Base-by-base conservation (phyloP, 2,797 vertebrate genomes). In the Heterohyrax brucei region DNA sequence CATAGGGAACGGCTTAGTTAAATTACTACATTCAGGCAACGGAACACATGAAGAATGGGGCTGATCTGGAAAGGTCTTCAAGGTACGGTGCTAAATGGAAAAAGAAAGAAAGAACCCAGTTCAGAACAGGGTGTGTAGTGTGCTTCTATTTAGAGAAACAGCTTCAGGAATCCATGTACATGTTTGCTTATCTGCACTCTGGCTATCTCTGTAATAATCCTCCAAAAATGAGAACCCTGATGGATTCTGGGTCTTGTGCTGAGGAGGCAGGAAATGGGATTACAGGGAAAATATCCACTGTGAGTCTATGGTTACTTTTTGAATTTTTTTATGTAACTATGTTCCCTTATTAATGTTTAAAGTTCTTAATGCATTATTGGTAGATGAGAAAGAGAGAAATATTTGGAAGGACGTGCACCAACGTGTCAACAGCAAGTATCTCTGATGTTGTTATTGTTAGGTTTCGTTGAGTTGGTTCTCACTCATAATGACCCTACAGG, bases 1-100 rank as follows among this genome's bases (percentile, higher is more conserved):
- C 12, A 61, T 64, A 30, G 89, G 56, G 19, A 48, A 16, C 79
- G 28, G 26, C 70, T 13, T 1, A 61, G 50, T 70, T 46, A 53
- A 68, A 59, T 81, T 13, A 56, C 14, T 44, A 18, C 46, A 56
- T 77, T 76, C 77, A 56, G 70, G 89, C 56, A n/a, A 76, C 3
- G 50, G 81, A 62, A 62, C 83, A 76, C 48, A 75, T 7, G 7
- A 86, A 80, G 87, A 89, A 81, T 80, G 94, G 48, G 76, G 70
- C 72, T 24, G 88, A 39, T 77, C 64, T 73, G 70, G 64, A 96
- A 87, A 64, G 70, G 56, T 90, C 90, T 50, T 75, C 87, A 56
- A 90, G 24, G 70, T 64, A 46, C 93, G 48, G 33, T 53, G 81
- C 83, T 85, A 50, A 64, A 62, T 75, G 88, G n/a, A 19, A 53